A percentile compares a stretch with the other conserved stretches of the same genome.
Evolutionary conservation across 2,888 invertebrate genomes (phyloP).

Genomic region (Leptothorax acervorum): DNA sequence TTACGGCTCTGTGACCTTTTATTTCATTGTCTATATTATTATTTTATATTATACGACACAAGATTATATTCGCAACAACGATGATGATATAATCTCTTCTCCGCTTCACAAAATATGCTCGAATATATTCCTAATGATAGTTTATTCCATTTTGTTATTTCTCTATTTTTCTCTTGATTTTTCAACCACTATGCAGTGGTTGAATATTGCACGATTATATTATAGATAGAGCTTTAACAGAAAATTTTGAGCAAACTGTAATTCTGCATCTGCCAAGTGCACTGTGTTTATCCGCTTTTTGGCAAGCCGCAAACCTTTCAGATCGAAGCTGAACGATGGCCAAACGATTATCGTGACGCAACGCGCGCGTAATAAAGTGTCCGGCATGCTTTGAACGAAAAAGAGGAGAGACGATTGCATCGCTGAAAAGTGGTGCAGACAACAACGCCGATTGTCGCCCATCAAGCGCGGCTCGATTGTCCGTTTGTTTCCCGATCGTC

Average conservation of each 20-base stretch:
- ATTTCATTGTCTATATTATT: no score
- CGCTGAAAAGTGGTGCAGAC: constrained; percentile 56
- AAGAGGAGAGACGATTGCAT: constrained; percentile 42
- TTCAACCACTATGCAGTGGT: background rate
- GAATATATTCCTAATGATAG: background rate
- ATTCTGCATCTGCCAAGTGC: background rate
- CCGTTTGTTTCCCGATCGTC: constrained; percentile 69
- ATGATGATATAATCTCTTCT: background rate
- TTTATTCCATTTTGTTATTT: background rate
- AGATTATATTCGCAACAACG: background rate
- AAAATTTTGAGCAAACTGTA: background rate
- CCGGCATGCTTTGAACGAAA: constrained; percentile 18
- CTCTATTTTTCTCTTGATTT: background rate
- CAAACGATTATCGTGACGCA: constrained; percentile 42
- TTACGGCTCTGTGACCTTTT: no score
- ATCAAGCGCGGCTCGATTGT: constrained; percentile 65
- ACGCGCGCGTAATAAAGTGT: constrained; percentile 42
- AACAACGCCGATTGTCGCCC: constrained; percentile 65
- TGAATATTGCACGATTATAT: background rate
- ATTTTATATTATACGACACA: no score
- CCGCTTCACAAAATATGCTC: background rate
- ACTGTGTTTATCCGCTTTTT: constrained; percentile 18
- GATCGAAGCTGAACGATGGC: constrained; percentile 22
- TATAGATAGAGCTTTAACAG: background rate
- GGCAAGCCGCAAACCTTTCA: background rate